A percentile compares a stretch with the other conserved stretches of the same genome.
Conservation (phyloP, 1,140 invertebrate species). For the Anoplophora glabripennis region DNA sequence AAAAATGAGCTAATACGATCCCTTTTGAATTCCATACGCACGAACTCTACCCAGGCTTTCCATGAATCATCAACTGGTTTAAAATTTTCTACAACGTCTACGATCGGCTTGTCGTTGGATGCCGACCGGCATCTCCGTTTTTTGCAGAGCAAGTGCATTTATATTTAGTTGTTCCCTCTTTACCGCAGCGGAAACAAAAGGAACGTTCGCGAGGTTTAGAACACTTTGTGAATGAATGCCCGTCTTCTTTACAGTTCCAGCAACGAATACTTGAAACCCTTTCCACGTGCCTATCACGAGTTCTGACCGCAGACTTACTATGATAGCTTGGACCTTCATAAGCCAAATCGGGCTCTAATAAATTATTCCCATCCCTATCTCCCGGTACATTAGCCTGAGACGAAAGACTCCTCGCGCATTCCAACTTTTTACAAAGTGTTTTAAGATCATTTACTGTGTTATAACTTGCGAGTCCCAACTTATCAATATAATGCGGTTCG, state of each 20-base stretch:
- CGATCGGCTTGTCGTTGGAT: background rate
- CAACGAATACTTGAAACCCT: background rate
- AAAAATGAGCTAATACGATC: background rate
- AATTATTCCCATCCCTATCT: background rate
- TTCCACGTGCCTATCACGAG: background rate
- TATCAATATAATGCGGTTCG: constrained; percentile 22
- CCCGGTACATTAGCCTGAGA: background rate
- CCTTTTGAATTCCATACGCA: background rate
- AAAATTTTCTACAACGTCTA: background rate
- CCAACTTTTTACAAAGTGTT: constrained; percentile 2
- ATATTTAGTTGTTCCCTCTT: constrained; percentile 1
- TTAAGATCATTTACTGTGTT: constrained; percentile 9
- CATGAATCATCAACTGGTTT: background rate
- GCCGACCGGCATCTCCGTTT: background rate
- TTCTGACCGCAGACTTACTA: background rate
- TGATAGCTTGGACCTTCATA: constrained; percentile 7
- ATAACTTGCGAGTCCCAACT: constrained; percentile 2
- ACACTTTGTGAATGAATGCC: background rate
- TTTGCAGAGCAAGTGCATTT: constrained; percentile 1
- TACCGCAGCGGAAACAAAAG: constrained; percentile 5
- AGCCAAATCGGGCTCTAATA: constrained; percentile 13
- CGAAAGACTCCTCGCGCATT: constrained; percentile 1
- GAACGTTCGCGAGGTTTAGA: background rate
- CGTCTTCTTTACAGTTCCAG: constrained; percentile 4
- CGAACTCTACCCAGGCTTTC: constrained; percentile 7